Conservation (phyloP, 2,888 invertebrate species). For the Drosophila fulvimacula region DNA sequence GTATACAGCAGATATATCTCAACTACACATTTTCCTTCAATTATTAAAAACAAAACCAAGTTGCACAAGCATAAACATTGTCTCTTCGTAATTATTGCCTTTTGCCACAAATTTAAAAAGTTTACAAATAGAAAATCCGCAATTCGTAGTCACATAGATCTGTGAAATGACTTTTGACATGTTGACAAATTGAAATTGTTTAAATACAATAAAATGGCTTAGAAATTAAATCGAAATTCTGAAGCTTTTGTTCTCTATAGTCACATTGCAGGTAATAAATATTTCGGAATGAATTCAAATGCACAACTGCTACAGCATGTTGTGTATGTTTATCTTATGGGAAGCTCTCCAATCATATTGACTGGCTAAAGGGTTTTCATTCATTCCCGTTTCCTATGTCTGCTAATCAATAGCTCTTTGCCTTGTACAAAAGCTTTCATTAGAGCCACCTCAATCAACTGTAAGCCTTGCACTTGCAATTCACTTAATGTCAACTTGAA, state of each 20-base stretch:
- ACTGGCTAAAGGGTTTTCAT: neutral
- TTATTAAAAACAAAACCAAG: neutral
- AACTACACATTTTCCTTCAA: neutral
- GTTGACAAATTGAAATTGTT: neutral
- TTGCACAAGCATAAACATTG: neutral
- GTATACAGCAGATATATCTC: neutral
- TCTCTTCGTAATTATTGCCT: neutral
- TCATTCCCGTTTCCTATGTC: neutral
- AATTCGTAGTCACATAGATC: neutral
- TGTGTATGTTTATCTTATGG: neutral
- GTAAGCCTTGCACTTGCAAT: conserved; percentile 40
- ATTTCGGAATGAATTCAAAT: neutral
- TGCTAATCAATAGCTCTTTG: neutral
- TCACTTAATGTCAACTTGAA: conserved; percentile 36
- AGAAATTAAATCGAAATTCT: neutral
- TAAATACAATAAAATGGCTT: neutral
- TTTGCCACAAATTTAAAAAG: neutral
- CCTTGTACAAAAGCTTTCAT: neutral
- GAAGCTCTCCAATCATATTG: neutral
- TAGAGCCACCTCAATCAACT: neutral
- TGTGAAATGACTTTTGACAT: neutral
- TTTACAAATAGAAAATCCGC: neutral
- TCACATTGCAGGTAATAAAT: neutral
- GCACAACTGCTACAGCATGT: neutral
- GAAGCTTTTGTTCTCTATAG: neutral